Evolutionary conservation across 2,888 invertebrate genomes (phyloP).

Genomic region (Drosophila longiperda): DNA sequence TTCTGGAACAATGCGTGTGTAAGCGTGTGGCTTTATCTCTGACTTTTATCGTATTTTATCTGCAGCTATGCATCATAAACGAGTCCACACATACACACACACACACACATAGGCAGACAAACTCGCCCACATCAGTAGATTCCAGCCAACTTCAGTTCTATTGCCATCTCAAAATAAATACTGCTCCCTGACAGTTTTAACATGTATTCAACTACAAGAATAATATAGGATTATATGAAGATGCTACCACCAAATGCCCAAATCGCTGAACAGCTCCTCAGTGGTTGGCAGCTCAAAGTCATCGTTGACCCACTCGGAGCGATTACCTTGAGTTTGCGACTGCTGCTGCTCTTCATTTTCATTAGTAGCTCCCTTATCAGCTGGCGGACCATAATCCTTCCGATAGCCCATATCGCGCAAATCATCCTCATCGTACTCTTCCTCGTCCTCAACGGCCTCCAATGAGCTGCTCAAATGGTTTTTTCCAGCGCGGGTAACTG

Average conservation of each 20-base stretch:
- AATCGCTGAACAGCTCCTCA: constrained; percentile 81
- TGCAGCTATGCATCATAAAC: constrained; percentile 74
- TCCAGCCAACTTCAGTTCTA: constrained; percentile 33
- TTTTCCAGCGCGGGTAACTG: constrained; percentile 16
- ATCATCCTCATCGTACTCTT: constrained; percentile 81
- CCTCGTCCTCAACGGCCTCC: constrained; percentile 81
- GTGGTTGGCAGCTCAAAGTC: constrained; percentile 81
- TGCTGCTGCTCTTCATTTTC: constrained; percentile 8
- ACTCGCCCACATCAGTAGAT: constrained; percentile 33
- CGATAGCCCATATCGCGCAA: constrained; percentile 78
- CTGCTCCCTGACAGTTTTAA: constrained; percentile 22
- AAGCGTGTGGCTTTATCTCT: constrained; percentile 42
- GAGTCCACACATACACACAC: constrained; percentile 32
- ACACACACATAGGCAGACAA: neutral
- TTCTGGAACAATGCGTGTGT: constrained; percentile 43
- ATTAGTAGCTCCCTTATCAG: neutral
- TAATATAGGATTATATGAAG: neutral
- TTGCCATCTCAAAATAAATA: constrained; percentile 37
- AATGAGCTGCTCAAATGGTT: constrained; percentile 59
- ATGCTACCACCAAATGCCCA: constrained; percentile 82
- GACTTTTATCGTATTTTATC: constrained; percentile 74
- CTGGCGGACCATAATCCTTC: constrained; percentile 68
- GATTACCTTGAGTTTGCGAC: constrained; percentile 22
- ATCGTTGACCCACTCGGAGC: constrained; percentile 82
- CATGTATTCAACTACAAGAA: constrained; percentile 22